Conservation (phyloP, 2,113 vertebrate species). For the Coracopsis vasa region DNA sequence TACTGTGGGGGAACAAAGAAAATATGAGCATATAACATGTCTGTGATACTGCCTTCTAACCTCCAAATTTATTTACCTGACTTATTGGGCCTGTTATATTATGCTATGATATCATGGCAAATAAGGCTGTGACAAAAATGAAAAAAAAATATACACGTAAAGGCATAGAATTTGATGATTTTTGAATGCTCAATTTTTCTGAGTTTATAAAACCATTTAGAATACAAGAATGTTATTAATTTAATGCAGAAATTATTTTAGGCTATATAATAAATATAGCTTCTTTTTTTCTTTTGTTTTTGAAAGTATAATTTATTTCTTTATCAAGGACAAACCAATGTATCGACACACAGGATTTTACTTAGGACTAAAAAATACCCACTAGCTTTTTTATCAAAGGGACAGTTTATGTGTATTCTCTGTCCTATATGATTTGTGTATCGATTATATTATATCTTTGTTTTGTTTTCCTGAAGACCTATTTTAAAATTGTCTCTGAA, state of each 20-base stretch:
- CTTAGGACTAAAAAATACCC: background rate
- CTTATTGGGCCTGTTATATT: background rate
- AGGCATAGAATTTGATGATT: fast-evolving
- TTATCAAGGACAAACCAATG: background rate
- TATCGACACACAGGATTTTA: background rate
- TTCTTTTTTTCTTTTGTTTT: background rate
- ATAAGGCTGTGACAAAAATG: background rate
- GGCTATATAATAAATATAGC: background rate
- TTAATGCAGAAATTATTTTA: background rate
- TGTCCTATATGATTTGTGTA: background rate
- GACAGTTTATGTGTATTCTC: background rate
- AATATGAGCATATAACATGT: fast-evolving
- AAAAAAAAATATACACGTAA: background rate
- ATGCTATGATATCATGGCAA: background rate
- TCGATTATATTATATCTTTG: background rate
- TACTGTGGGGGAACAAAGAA: background rate
- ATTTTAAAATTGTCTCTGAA: background rate
- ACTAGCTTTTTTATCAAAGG: background rate
- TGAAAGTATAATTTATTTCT: background rate
- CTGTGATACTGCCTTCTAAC: background rate
- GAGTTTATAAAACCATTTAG: background rate
- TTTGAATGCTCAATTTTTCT: background rate
- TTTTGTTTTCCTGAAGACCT: background rate
- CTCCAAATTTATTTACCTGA: background rate
- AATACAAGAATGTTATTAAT: background rate